Evolutionary conservation across 2,797 vertebrate species (phyloP).

Genomic region (Enteromius trimaculatus): DNA sequence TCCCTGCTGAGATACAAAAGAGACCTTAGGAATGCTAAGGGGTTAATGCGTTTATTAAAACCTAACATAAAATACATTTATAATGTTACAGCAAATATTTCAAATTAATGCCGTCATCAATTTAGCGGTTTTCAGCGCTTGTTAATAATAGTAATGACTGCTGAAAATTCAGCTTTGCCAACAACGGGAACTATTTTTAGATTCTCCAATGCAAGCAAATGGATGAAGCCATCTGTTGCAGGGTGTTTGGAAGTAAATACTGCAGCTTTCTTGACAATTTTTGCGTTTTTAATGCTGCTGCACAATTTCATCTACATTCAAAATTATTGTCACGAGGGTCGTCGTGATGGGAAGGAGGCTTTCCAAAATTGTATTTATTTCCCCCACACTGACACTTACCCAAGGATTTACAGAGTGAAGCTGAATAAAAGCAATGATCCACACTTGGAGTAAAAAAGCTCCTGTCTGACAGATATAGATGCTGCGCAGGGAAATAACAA

Average conservation of each 20-base stretch:
- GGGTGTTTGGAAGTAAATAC: neutral
- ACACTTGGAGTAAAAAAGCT: constrained; percentile 37
- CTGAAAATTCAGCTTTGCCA: neutral
- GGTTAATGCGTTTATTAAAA: neutral
- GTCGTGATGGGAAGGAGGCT: neutral
- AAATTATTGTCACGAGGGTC: constrained; percentile 1
- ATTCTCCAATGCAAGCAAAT: neutral
- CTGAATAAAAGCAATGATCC: constrained; percentile 46
- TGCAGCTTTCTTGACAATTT: neutral
- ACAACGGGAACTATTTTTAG: neutral
- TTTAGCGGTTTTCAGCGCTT: neutral
- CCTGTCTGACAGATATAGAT: constrained; percentile 51
- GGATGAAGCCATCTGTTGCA: neutral
- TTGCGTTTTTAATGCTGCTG: neutral
- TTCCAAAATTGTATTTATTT: constrained; percentile 7
- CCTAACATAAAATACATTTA: neutral
- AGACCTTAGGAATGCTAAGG: no score
- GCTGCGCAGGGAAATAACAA: constrained; percentile 59
- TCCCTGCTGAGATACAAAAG: no score
- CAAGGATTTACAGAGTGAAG: constrained; percentile 27
- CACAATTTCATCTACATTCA: neutral
- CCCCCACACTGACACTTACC: neutral
- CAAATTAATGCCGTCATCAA: neutral
- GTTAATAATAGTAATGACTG: neutral
- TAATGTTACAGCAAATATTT: neutral